phyloP scores from a whole-genome alignment of 2,888 invertebrate genomes.

The Caenorhabditis doughertyi region DNA sequence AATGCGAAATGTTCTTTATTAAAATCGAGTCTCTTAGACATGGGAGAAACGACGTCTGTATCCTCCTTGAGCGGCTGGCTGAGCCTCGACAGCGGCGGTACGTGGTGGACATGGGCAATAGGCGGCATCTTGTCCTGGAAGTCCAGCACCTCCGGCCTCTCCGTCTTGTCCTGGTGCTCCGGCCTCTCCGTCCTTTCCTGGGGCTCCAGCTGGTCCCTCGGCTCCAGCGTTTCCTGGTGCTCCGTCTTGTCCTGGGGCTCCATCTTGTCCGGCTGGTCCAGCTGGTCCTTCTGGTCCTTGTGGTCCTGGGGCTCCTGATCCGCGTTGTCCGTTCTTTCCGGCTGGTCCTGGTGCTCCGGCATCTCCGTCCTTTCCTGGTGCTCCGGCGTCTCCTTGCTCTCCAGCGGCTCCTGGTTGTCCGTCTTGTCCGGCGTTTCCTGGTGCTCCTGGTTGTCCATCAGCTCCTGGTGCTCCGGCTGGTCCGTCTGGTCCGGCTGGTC shows the following conservation, averaged over 20 bases:
- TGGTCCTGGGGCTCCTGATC: constrained; percentile 74
- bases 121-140: constrained; percentile 72
- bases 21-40: constrained; percentile 43
- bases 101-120: constrained; percentile 76
- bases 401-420: constrained; percentile 71
- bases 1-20: constrained; percentile 56
- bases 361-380: constrained; percentile 67
- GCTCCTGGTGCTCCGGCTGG: constrained; percentile 71
- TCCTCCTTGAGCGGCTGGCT: constrained; percentile 61
- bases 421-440: constrained; percentile 70
- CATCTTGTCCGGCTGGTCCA: constrained; percentile 70
- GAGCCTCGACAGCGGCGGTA: constrained; percentile 71
- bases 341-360: constrained; percentile 70
- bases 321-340: constrained; percentile 73
- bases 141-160: constrained; percentile 68
- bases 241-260: constrained; percentile 71
- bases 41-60: constrained; percentile 71
- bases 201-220: constrained; percentile 72
- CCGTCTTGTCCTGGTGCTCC: constrained; percentile 73
- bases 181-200: constrained; percentile 72
- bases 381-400: constrained; percentile 72
- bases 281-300: constrained; percentile 70
- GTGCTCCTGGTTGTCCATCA: constrained; percentile 72
- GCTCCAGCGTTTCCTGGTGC: constrained; percentile 70
- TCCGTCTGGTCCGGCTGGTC: constrained; percentile 74